These are phyloP conservation scores for Corvus cornix DNA, from an alignment of 2,113 vertebrate species.

Conservation along the genomic window DNA sequence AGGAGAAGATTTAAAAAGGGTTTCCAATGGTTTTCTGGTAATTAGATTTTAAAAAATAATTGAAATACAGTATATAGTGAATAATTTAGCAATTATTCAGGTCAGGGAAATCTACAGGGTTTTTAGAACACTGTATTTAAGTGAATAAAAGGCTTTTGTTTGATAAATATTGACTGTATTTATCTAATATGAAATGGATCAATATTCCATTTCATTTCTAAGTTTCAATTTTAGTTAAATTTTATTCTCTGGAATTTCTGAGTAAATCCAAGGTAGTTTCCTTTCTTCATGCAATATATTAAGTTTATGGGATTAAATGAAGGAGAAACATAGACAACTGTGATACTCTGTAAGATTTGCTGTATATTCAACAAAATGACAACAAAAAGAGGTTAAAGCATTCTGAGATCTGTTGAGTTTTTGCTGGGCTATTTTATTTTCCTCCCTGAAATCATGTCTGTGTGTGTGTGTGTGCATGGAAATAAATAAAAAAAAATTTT, in stretches of 20 bases:
- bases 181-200: neutral
- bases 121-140: neutral
- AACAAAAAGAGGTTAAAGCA: neutral
- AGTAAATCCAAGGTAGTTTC: neutral
- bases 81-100: neutral
- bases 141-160: neutral
- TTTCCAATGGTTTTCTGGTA: neutral
- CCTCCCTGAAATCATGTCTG: no score
- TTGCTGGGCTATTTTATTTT: neutral
- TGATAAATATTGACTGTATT: neutral
- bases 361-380: neutral
- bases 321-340: neutral
- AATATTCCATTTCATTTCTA: neutral
- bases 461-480: neutral
- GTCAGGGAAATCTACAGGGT: neutral
- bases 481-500: neutral
- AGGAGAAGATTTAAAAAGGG: neutral
- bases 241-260: neutral
- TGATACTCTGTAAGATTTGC: neutral
- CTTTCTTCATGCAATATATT: neutral
- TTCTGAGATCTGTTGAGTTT: neutral
- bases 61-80: neutral
- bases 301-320: neutral
- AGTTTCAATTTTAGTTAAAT: neutral
- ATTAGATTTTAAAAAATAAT: neutral